Evolutionary conservation across 2,113 vertebrate genomes (phyloP).

Genomic region (Maccullochella peelii): DNA sequence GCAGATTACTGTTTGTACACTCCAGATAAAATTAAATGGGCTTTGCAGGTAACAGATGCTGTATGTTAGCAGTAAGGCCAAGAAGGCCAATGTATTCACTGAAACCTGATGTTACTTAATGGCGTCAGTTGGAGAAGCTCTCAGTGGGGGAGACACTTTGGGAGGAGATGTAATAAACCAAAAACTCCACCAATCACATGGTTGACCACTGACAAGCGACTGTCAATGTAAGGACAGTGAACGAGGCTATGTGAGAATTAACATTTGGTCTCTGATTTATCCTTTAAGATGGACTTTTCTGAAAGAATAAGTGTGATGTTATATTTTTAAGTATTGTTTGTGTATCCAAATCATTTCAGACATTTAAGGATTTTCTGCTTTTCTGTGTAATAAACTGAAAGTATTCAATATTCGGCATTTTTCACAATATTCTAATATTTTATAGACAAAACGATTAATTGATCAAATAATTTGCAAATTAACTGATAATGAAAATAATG

Average conservation of each 20-base stretch:
- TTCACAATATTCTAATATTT: background rate
- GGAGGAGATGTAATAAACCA: conserved; percentile 30
- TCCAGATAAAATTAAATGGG: background rate
- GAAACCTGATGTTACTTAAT: conserved; percentile 18
- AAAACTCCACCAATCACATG: conserved; percentile 29
- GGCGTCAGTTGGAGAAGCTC: conserved; percentile 46
- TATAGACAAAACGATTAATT: background rate
- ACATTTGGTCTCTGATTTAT: no score
- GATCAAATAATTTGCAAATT: background rate
- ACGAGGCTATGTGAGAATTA: no score
- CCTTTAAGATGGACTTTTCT: no score
- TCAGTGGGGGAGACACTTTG: conserved; percentile 18
- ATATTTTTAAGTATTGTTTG: no score
- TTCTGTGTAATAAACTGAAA: background rate
- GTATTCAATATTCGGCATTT: background rate
- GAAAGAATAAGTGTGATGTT: no score
- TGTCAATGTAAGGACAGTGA: background rate
- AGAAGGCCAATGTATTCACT: background rate
- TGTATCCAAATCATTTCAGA: no score
- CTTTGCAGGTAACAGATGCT: conserved; percentile 31
- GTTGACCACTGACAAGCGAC: background rate
- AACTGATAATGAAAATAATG: background rate
- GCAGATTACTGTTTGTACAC: background rate
- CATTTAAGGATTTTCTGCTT: background rate
- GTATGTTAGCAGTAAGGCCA: conserved; percentile 1